Evolutionary conservation across 2,888 invertebrate genomes (phyloP).

Genomic region (Drosophila quinaria): DNA sequence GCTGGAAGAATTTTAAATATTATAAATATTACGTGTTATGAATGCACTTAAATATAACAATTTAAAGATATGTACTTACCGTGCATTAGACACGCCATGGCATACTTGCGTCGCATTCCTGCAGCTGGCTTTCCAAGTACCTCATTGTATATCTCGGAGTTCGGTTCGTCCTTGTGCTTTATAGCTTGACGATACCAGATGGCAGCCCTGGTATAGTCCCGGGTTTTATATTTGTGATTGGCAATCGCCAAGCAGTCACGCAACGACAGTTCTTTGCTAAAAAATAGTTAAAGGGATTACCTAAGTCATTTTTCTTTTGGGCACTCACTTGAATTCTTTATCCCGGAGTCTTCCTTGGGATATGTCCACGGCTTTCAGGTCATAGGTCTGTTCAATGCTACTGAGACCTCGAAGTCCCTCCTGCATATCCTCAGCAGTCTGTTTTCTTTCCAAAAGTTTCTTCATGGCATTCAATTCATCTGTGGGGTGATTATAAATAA

Average conservation of each 20-base stretch:
- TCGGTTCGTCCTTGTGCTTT: not conserved
- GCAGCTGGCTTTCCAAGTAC: slow-evolving; percentile 15
- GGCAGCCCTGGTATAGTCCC: slow-evolving; percentile 38
- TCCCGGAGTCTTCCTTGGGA: slow-evolving; percentile 39
- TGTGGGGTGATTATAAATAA: not conserved
- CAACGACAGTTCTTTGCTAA: slow-evolving; percentile 32
- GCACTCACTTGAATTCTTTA: slow-evolving; percentile 43
- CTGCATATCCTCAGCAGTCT: slow-evolving; percentile 35
- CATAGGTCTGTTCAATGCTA: slow-evolving; percentile 56
- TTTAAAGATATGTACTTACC: slow-evolving; percentile 20
- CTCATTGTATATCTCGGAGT: slow-evolving; percentile 11
- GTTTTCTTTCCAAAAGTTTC: slow-evolving; percentile 21
- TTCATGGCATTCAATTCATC: slow-evolving; percentile 28
- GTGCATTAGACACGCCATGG: slow-evolving; percentile 7
- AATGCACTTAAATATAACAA: not conserved
- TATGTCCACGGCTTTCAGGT: slow-evolving; percentile 42
- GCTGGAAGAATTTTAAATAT: slow-evolving; percentile 1
- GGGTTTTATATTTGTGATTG: slow-evolving; percentile 25
- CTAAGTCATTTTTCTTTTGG: not conserved
- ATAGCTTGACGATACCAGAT: slow-evolving; percentile 50
- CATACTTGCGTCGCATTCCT: slow-evolving; percentile 24
- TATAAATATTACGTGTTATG: no score
- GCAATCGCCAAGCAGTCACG: slow-evolving; percentile 56
- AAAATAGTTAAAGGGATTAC: not conserved
- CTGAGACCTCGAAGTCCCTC: slow-evolving; percentile 32